Conservation (phyloP, 2,888 invertebrate species). For the Drosophila mettleri region DNA sequence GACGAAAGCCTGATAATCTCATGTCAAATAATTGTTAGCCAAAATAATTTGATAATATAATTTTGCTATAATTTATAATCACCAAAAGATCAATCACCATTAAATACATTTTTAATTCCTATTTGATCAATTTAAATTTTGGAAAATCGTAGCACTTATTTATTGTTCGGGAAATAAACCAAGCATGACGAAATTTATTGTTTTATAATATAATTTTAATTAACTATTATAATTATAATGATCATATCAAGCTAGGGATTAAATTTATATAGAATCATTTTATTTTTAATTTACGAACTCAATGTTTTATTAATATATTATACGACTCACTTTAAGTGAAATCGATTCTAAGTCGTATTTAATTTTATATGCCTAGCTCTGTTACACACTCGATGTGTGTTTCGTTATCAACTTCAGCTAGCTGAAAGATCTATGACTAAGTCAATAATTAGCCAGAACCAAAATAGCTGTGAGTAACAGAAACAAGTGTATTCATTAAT, state of each 20-base stretch:
- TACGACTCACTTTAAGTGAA: not conserved
- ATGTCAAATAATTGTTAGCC: too few species aligned
- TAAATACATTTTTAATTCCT: not conserved
- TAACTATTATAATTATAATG: not conserved
- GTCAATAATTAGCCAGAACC: not conserved
- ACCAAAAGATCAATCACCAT: not conserved
- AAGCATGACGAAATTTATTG: not conserved
- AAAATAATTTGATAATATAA: not conserved
- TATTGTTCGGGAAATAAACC: not conserved
- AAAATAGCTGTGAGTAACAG: constrained; percentile 24
- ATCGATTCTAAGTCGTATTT: not conserved
- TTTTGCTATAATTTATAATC: not conserved
- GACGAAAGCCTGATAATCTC: too few species aligned
- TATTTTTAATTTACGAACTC: too few species aligned
- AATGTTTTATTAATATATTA: not conserved
- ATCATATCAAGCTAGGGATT: not conserved
- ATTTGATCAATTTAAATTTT: not conserved
- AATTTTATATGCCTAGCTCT: not conserved
- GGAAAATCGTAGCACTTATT: not conserved
- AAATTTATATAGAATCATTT: not conserved
- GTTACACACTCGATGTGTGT: not conserved
- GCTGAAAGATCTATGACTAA: constrained; percentile 24
- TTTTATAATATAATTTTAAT: not conserved
- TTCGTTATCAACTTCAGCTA: constrained; percentile 11
- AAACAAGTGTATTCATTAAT: constrained; percentile 1